These are phyloP conservation scores for Epizoanthus stellaris DNA, from an alignment of 92 coral and sea anemone species.

Conservation along the genomic window DNA sequence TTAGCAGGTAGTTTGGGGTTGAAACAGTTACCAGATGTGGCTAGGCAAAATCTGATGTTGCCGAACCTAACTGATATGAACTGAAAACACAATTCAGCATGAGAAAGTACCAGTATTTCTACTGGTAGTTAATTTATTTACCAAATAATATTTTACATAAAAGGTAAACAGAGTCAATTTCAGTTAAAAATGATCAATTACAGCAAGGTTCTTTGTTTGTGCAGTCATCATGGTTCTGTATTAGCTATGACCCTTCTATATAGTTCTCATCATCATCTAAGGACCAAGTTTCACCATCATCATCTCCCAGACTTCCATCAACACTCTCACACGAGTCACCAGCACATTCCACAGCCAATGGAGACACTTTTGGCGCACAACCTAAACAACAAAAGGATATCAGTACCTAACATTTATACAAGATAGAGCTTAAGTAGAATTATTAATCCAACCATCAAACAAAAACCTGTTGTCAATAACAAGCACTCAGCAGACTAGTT, in stretches of 20 bases:
- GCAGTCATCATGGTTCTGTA: background rate
- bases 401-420: background rate
- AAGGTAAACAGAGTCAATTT: slow-evolving; percentile 1
- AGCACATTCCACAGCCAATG: slow-evolving; percentile 57
- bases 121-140: background rate
- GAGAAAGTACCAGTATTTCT: background rate
- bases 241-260: slow-evolving; percentile 57
- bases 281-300: slow-evolving; percentile 95
- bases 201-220: background rate
- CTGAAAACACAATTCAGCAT: background rate
- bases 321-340: slow-evolving; percentile 64
- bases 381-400: slow-evolving; percentile 40
- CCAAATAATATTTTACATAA: background rate
- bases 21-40: too few species aligned
- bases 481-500: too few species aligned
- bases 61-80: background rate
- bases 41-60: too few species aligned
- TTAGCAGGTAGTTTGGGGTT: too few species aligned
- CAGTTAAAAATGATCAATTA: background rate
- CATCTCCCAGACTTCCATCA: slow-evolving; percentile 84
- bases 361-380: slow-evolving; percentile 61
- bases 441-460: too few species aligned
- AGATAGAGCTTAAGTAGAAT: background rate
- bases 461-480: too few species aligned
- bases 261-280: slow-evolving; percentile 82